phyloP scores from a whole-genome alignment of 2,888 invertebrate species.

The Terebella lapidaria region DNA sequence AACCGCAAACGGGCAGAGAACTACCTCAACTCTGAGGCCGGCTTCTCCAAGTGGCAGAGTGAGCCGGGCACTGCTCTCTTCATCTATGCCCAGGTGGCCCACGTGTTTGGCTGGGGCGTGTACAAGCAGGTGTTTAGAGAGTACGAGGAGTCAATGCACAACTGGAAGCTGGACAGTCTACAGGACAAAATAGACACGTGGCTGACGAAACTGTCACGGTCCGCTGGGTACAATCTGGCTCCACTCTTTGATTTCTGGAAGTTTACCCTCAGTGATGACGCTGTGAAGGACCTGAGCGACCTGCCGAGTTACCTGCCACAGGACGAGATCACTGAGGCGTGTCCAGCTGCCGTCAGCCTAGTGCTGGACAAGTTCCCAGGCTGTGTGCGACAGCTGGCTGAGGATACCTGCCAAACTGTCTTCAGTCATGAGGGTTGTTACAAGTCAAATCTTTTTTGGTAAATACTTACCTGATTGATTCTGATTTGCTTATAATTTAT shows the following conservation, averaged over 20 bases:
- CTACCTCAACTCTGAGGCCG: constrained; percentile 20
- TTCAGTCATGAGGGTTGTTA: too few relatives aligned
- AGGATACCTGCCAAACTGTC: too few relatives aligned
- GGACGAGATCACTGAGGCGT: neutral
- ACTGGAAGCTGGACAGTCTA: constrained; percentile 6
- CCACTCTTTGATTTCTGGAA: neutral
- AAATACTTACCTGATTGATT: too few relatives aligned
- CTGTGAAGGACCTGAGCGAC: neutral
- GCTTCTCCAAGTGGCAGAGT: constrained; percentile 22
- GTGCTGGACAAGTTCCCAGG: constrained; percentile 3
- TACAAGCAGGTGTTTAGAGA: constrained; percentile 24
- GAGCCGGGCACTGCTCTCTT: constrained; percentile 24
- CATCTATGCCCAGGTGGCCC: constrained; percentile 28
- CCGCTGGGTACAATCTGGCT: neutral
- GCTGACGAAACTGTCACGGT: neutral
- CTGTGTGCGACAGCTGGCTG: too few relatives aligned
- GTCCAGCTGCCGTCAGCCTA: neutral
- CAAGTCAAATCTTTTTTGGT: too few relatives aligned
- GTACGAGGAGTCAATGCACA: neutral
- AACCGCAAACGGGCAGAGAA: constrained; percentile 2
- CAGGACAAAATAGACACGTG: constrained; percentile 4
- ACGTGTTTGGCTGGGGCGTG: constrained; percentile 26
- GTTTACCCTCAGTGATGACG: neutral
- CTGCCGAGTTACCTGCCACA: neutral
- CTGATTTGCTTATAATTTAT: too few relatives aligned